Percentiles rank a stretch among this genome's conserved stretches.
phyloP scores from a whole-genome alignment of 2,888 invertebrate species.

The Lutraria lutraria region DNA sequence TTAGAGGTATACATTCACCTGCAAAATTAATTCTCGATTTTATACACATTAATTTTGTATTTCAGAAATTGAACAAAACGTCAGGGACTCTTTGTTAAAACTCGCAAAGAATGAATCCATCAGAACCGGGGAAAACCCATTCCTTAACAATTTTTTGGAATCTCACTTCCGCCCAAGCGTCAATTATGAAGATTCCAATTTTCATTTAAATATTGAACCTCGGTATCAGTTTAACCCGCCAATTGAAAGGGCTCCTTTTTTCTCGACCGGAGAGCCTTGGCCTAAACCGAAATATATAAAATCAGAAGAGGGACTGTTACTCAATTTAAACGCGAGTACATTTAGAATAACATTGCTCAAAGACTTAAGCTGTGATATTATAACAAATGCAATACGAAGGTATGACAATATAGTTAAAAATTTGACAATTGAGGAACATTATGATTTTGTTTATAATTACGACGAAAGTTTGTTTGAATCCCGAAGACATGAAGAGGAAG shows the following conservation, averaged over 20 bases:
- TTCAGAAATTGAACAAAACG: not conserved
- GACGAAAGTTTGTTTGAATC: slow-evolving; percentile 43
- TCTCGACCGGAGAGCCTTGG: slow-evolving; percentile 63
- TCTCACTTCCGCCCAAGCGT: slow-evolving; percentile 8
- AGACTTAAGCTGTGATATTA: slow-evolving; percentile 88
- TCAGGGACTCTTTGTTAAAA: not conserved
- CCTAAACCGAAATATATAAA: slow-evolving; percentile 55
- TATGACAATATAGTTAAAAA: slow-evolving; percentile 88
- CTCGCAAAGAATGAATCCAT: not conserved
- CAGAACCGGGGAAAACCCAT: not conserved
- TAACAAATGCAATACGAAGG: slow-evolving; percentile 88
- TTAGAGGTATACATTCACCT: no score
- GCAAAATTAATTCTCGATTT: no score
- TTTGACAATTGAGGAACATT: slow-evolving; percentile 66
- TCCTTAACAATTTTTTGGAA: slow-evolving; percentile 8
- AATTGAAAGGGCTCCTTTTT: slow-evolving; percentile 58
- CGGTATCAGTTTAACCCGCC: slow-evolving; percentile 50
- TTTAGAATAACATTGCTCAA: slow-evolving; percentile 66
- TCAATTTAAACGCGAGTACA: slow-evolving; percentile 45
- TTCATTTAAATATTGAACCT: slow-evolving; percentile 47
- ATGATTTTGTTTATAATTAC: slow-evolving; percentile 64
- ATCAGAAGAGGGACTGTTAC: slow-evolving; percentile 28
- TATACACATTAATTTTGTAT: not conserved
- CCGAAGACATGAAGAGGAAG: slow-evolving; percentile 31
- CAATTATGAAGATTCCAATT: not conserved